Percentiles rank a stretch among this genome's conserved stretches.
Conservation (phyloP, 1,140 invertebrate genomes). For the Uloborus diversus region DNA sequence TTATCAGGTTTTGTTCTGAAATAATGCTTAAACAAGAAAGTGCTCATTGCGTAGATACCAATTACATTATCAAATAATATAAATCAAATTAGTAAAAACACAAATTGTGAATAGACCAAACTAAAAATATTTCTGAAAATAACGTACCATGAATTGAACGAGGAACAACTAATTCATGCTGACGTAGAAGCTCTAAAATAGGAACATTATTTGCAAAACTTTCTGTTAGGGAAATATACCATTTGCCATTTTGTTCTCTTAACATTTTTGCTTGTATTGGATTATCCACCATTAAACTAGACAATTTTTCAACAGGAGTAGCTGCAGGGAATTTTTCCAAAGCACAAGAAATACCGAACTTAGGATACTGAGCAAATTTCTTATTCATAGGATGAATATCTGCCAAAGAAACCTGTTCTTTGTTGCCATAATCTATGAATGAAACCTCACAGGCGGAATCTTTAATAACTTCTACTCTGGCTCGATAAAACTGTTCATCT, state of each 20-base stretch:
- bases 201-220: constrained; percentile 25
- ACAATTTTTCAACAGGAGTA: constrained; percentile 26
- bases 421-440: constrained; percentile 82
- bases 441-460: constrained; percentile 65
- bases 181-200: constrained; percentile 31
- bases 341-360: constrained; percentile 32
- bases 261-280: constrained; percentile 26
- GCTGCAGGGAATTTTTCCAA: constrained; percentile 16
- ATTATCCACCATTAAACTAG: constrained; percentile 17
- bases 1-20: too few relatives aligned
- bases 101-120: too few relatives aligned
- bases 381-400: constrained; percentile 67
- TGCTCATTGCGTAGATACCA: too few relatives aligned
- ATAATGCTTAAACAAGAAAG: too few relatives aligned
- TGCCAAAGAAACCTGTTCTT: constrained; percentile 68
- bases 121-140: too few relatives aligned
- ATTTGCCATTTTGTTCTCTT: constrained; percentile 3
- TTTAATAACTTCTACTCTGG: constrained; percentile 69
- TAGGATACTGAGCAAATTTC: constrained; percentile 65
- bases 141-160: constrained; percentile 42
- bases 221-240: constrained; percentile 30
- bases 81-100: neutral
- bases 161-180: constrained; percentile 39
- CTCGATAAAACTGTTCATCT: constrained; percentile 77
- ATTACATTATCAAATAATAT: neutral